Conservation (phyloP, 2,888 invertebrate species). For the Gasteruption jaculator region DNA sequence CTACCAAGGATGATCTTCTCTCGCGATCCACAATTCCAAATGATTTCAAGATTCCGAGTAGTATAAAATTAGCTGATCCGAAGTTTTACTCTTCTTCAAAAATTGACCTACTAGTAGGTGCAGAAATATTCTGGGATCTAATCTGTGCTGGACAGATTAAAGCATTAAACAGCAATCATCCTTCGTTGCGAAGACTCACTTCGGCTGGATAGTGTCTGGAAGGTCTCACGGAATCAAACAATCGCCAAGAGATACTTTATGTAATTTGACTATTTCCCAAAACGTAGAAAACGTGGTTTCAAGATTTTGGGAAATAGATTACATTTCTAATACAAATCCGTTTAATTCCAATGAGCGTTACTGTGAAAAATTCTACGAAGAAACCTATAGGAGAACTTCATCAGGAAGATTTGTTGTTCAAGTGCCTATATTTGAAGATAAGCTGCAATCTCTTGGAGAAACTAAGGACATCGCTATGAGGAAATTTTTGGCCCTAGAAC, state of each 20-base stretch:
- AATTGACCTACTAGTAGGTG: background rate
- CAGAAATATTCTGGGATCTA: slow-evolving; percentile 3
- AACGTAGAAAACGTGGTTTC: too few relatives aligned
- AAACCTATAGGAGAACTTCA: background rate
- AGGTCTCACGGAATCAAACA: background rate
- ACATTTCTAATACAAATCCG: background rate
- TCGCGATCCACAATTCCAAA: background rate
- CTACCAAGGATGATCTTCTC: background rate
- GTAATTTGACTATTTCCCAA: background rate
- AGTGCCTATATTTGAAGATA: background rate
- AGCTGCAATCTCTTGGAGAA: background rate
- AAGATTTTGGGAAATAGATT: slow-evolving; percentile 1
- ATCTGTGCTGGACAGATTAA: background rate
- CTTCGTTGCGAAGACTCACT: background rate
- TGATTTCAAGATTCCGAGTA: background rate
- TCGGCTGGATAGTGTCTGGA: slow-evolving; percentile 1
- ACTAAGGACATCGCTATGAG: background rate
- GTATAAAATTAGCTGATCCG: background rate
- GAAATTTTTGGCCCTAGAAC: slow-evolving; percentile 8
- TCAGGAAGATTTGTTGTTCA: slow-evolving; percentile 8
- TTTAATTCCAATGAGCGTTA: background rate
- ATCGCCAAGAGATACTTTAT: background rate
- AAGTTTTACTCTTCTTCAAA: background rate
- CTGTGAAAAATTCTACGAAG: background rate
- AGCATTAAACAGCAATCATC: background rate